Conservation (phyloP, 2,113 vertebrate species). For the Chloebia gouldiae region DNA sequence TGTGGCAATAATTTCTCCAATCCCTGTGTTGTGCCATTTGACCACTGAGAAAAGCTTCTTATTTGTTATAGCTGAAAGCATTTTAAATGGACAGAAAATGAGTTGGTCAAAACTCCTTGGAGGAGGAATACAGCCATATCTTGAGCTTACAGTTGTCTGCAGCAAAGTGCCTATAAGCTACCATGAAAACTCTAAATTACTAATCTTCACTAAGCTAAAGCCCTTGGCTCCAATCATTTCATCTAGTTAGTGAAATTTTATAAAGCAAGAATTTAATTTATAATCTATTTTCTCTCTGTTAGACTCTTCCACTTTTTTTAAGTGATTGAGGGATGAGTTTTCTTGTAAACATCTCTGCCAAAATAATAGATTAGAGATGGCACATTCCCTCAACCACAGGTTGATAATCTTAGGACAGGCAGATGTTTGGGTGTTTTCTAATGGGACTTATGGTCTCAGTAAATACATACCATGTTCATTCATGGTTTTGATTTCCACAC, state of each 20-base stretch:
- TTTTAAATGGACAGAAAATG: conserved; percentile 20
- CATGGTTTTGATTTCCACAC: conserved; percentile 46
- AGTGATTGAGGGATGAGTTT: not conserved
- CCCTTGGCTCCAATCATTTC: not conserved
- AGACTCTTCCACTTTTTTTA: not conserved
- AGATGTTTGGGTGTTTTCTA: conserved; percentile 51
- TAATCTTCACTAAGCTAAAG: not conserved
- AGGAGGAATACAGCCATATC: not conserved
- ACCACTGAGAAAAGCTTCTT: conserved; percentile 12
- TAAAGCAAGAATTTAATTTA: not conserved
- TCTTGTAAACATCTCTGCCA: not conserved
- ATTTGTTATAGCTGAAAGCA: conserved; percentile 35
- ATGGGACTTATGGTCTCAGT: conserved; percentile 24
- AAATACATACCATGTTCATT: conserved; percentile 58
- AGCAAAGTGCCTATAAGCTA: not conserved
- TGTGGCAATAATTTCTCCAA: not conserved
- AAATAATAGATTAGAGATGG: conserved; percentile 3
- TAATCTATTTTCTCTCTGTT: not conserved
- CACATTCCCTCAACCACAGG: conserved; percentile 13
- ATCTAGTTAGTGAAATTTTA: not conserved
- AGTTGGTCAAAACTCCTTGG: conserved; percentile 8
- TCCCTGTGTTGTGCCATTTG: not conserved
- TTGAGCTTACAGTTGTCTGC: not conserved
- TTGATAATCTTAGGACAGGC: conserved; percentile 57
- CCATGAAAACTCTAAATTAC: not conserved